Conservation (phyloP, 2,888 invertebrate species). For the Eupithecia subumbrata region DNA sequence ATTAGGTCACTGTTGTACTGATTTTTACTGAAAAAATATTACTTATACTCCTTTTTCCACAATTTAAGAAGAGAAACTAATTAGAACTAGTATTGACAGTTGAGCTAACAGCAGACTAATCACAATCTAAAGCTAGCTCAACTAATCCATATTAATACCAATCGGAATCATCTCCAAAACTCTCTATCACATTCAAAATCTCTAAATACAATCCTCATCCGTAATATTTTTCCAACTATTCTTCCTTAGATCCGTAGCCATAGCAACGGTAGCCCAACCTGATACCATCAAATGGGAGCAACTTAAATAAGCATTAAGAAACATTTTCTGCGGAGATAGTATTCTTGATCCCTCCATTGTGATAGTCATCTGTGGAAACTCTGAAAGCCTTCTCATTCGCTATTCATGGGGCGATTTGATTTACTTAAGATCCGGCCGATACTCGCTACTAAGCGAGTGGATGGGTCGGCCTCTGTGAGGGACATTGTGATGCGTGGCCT, state of each 20-base stretch:
- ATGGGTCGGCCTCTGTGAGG: conserved; percentile 57
- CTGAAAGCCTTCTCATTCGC: conserved; percentile 78
- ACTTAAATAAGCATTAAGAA: conserved; percentile 81
- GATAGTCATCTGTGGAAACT: conserved; percentile 80
- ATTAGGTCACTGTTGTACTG: no score
- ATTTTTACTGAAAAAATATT: no score
- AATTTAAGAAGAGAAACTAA: no score
- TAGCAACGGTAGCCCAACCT: conserved; percentile 12
- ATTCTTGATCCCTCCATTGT: conserved; percentile 80
- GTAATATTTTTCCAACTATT: background rate
- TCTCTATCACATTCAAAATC: background rate
- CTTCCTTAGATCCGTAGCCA: background rate
- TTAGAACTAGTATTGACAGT: no score
- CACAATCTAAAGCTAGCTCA: no score
- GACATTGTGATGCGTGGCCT: background rate
- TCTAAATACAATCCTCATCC: background rate
- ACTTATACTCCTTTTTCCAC: no score
- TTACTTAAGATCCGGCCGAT: conserved; percentile 83
- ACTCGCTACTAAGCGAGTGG: conserved; percentile 80
- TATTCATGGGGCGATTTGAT: conserved; percentile 84
- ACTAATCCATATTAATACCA: no score
- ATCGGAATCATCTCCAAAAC: background rate
- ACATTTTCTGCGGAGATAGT: conserved; percentile 80
- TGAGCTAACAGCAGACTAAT: no score
- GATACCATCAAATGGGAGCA: conserved; percentile 75